Conservation (phyloP, 1,140 invertebrate genomes). For the Drosophila sulfurigaster region DNA sequence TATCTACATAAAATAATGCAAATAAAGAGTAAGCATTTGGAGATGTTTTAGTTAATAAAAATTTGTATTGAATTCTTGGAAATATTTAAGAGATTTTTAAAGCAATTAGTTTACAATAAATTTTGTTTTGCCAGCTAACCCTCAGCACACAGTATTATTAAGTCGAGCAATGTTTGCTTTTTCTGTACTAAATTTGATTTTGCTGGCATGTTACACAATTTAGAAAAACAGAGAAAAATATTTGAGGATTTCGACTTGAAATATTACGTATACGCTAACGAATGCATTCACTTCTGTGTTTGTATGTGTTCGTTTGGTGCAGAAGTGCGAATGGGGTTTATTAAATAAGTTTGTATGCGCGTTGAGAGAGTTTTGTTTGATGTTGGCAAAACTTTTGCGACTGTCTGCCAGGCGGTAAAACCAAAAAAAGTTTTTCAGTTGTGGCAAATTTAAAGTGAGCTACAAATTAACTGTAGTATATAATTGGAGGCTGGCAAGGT, state of each 20-base stretch:
- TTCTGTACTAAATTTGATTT: not conserved
- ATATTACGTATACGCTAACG: conserved; percentile 3
- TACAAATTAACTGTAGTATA: conserved; percentile 30
- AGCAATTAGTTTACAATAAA: not conserved
- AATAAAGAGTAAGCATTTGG: not conserved
- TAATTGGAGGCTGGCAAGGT: conserved; percentile 37
- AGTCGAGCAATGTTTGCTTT: not conserved
- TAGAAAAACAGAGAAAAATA: not conserved
- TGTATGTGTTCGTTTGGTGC: conserved; percentile 3
- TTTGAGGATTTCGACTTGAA: not conserved
- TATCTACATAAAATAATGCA: too few relatives aligned
- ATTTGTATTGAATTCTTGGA: not conserved
- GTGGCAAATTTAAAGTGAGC: conserved; percentile 20
- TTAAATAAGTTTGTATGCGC: conserved; percentile 40
- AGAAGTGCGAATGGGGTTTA: conserved; percentile 26
- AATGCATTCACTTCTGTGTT: not conserved
- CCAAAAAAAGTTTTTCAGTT: conserved; percentile 17
- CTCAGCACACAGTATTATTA: not conserved
- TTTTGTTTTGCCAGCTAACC: not conserved
- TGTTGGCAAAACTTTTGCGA: conserved; percentile 26
- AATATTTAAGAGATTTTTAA: not conserved
- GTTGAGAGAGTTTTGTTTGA: conserved; percentile 24
- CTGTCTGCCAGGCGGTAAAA: conserved; percentile 24
- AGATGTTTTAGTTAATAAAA: not conserved
- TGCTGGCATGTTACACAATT: not conserved